phyloP scores from a whole-genome alignment of 2,113 vertebrate species.

The Eurystomus gularis region DNA sequence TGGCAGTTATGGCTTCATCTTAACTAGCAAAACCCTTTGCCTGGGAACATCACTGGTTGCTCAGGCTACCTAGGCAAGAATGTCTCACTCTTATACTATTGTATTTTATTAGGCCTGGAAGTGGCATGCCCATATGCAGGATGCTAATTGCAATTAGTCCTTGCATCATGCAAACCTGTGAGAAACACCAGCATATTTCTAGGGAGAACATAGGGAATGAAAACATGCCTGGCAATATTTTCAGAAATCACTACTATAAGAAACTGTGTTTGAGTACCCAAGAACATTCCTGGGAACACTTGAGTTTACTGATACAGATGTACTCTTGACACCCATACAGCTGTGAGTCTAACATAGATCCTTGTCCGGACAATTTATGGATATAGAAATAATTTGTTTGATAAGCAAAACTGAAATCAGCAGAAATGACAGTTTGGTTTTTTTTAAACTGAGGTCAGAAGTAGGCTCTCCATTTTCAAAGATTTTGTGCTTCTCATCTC shows the following conservation, averaged over 20 bases:
- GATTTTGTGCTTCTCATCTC: neutral
- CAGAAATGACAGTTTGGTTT: neutral
- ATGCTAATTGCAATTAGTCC: neutral
- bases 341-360: neutral
- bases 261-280: neutral
- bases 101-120: neutral
- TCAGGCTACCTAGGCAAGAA: neutral
- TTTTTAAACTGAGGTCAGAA: neutral
- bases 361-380: neutral
- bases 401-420: neutral
- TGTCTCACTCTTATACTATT: neutral
- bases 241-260: neutral
- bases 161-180: neutral
- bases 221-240: neutral
- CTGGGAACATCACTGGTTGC: neutral
- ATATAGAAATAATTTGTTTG: neutral
- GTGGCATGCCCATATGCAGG: rapidly evolving
- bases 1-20: neutral
- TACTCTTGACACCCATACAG: neutral
- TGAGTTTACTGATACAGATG: neutral
- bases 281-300: neutral
- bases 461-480: neutral
- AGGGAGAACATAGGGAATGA: neutral
- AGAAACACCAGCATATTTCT: neutral
- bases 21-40: neutral